phyloP scores from a whole-genome alignment of 2,888 invertebrate genomes.

The Cyclophora punctaria region DNA sequence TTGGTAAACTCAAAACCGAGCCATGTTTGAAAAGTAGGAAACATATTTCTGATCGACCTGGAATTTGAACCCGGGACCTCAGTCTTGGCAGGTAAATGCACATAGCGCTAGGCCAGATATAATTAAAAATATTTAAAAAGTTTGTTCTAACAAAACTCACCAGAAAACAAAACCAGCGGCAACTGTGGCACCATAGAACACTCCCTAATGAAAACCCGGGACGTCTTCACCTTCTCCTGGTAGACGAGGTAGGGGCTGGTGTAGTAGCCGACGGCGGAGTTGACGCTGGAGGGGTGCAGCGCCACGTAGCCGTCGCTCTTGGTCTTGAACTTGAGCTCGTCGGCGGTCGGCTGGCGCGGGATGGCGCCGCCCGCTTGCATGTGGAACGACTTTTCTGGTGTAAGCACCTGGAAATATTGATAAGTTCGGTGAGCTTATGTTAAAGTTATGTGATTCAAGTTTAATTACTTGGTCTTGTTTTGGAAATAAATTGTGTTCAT shows the following conservation, averaged over 20 bases:
- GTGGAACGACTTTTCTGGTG: conserved; percentile 85
- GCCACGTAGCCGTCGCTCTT: conserved; percentile 82
- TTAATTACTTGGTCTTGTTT: no score
- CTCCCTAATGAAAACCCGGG: conserved; percentile 84
- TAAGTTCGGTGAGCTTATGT: no score
- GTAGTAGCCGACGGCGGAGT: conserved; percentile 78
- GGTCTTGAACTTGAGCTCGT: conserved; percentile 84
- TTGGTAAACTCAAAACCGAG: no score
- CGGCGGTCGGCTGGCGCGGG: conserved; percentile 80
- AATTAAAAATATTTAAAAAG: no score
- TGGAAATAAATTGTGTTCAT: no score
- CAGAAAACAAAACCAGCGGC: conserved; percentile 80
- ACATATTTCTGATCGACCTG: no score
- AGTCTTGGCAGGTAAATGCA: no score
- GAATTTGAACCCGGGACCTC: no score
- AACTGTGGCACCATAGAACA: conserved; percentile 87
- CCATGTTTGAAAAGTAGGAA: no score
- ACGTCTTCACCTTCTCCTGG: conserved; percentile 89
- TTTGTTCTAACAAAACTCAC: no score
- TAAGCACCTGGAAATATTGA: conserved; percentile 67
- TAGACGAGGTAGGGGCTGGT: conserved; percentile 85
- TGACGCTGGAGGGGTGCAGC: conserved; percentile 86
- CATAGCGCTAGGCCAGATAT: no score
- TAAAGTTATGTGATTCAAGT: no score
- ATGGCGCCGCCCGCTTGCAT: conserved; percentile 84